phyloP scores from a whole-genome alignment of 2,113 vertebrate genomes.

The Galeopterus variegatus region DNA sequence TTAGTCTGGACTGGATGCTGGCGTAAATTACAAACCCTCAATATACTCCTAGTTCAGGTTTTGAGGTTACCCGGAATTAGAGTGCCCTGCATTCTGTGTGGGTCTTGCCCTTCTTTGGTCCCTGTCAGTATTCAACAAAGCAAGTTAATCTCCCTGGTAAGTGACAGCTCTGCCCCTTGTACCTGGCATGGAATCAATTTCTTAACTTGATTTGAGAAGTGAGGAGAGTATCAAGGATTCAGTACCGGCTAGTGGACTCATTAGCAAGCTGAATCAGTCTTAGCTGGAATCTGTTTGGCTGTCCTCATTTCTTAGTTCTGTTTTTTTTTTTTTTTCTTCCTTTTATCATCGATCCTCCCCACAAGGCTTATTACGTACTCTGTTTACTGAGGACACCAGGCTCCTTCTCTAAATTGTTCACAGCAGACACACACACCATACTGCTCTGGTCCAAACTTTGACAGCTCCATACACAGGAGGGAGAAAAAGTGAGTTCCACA shows the following conservation, averaged over 20 bases:
- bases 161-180: slow-evolving; percentile 73
- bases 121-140: slow-evolving; percentile 78
- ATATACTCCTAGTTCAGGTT: neutral
- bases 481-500: neutral
- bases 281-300: slow-evolving; percentile 49
- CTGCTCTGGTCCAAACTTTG: neutral
- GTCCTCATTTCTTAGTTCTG: slow-evolving; percentile 39
- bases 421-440: neutral
- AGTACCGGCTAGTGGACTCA: slow-evolving; percentile 25
- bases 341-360: slow-evolving; percentile 54
- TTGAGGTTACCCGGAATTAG: neutral
- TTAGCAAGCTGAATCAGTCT: slow-evolving; percentile 65
- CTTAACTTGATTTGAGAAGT: slow-evolving; percentile 78
- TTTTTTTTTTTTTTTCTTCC: neutral
- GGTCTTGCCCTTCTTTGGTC: neutral
- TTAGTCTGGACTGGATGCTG: neutral
- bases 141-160: slow-evolving; percentile 79
- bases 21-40: neutral
- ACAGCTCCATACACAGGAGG: neutral
- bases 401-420: neutral
- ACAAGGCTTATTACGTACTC: slow-evolving; percentile 54
- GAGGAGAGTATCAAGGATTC: slow-evolving; percentile 71
- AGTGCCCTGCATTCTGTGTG: neutral
- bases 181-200: slow-evolving; percentile 81
- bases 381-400: slow-evolving; percentile 19